These are phyloP conservation scores for Caenorhabditis afra DNA, from an alignment of 2,888 invertebrate species.

Conservation along the genomic window DNA sequence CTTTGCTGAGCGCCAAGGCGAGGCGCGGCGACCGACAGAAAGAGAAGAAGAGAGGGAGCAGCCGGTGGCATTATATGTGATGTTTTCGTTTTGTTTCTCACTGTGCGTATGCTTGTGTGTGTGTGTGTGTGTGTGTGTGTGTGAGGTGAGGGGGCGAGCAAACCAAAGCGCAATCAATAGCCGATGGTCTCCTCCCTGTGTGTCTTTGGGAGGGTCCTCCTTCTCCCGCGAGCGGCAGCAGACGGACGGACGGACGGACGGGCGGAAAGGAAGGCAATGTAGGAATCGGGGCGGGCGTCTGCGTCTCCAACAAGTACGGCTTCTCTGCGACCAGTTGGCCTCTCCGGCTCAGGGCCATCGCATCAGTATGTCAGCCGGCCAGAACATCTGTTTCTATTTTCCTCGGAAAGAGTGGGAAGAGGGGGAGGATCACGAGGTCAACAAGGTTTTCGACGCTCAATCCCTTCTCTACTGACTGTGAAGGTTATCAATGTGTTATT, in stretches of 20 bases:
- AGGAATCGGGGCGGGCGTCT: constrained; percentile 28
- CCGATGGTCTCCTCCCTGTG: constrained; percentile 59
- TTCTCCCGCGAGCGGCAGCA: too few relatives aligned
- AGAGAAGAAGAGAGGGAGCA: not conserved
- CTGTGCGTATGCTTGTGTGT: constrained; percentile 14
- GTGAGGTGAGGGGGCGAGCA: constrained; percentile 47
- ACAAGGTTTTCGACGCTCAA: constrained; percentile 43
- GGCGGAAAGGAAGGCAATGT: constrained; percentile 15
- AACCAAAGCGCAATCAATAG: constrained; percentile 57
- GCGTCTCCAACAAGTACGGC: constrained; percentile 9
- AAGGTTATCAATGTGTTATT: not conserved
- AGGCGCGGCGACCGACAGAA: too few relatives aligned
- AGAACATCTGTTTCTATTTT: constrained; percentile 60
- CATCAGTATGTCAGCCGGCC: constrained; percentile 15
- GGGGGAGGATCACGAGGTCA: constrained; percentile 35
- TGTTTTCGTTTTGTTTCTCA: too few relatives aligned
- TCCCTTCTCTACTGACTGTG: not conserved
- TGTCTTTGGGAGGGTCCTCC: constrained; percentile 53
- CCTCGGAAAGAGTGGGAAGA: not conserved
- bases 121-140: constrained; percentile 25
- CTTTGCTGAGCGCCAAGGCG: too few relatives aligned
- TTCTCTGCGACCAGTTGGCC: constrained; percentile 31
- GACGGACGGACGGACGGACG: constrained; percentile 19
- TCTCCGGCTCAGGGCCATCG: constrained; percentile 28
- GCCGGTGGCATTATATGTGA: not conserved